Conservation (phyloP, 2,113 vertebrate genomes). For the Brevimyrus niger region DNA sequence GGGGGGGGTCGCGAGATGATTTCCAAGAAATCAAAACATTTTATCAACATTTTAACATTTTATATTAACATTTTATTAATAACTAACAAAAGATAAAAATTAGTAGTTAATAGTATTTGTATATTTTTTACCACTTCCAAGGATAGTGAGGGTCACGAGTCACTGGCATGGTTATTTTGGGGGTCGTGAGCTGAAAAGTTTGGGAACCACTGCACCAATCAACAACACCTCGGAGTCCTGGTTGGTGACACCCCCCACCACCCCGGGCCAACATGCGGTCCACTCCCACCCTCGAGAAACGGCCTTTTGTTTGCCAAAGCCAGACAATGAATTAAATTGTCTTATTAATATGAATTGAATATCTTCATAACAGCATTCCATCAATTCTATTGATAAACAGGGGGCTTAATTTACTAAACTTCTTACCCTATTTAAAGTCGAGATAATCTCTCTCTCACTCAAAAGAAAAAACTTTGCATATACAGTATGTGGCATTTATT, state of each 20-base stretch:
- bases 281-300: not conserved
- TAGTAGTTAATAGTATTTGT: too few relatives aligned
- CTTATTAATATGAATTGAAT: not conserved
- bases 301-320: not conserved
- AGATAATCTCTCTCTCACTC: not conserved
- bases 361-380: not conserved
- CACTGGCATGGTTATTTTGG: too few relatives aligned
- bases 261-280: not conserved
- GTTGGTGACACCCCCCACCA: not conserved
- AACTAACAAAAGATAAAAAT: too few relatives aligned
- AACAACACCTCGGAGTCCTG: not conserved
- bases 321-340: too few relatives aligned
- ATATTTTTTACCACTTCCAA: too few relatives aligned
- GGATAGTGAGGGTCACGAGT: too few relatives aligned
- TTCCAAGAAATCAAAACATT: too few relatives aligned
- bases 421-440: not conserved
- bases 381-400: not conserved
- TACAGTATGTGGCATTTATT: not conserved
- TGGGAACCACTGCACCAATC: too few relatives aligned
- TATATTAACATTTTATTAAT: too few relatives aligned
- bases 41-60: too few relatives aligned
- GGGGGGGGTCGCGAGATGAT: too few relatives aligned
- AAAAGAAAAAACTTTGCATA: not conserved
- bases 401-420: not conserved
- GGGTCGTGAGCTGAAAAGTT: too few relatives aligned